Base-by-base conservation (phyloP, 2,797 vertebrate species). In the Melanotaenia pygmaea region DNA sequence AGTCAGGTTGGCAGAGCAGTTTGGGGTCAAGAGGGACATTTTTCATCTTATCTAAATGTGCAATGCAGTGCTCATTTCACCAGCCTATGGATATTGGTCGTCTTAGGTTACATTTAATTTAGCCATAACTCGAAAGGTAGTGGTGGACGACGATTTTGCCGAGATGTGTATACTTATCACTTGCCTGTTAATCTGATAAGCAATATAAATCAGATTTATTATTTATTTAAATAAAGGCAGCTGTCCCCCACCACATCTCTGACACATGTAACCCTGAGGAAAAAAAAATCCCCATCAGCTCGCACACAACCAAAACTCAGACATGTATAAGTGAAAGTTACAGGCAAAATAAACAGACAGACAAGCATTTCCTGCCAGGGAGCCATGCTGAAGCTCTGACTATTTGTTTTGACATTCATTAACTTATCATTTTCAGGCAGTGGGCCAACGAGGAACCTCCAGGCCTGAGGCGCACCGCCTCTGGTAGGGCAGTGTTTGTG, bases 391-490 rank as follows among this genome's bases (percentile, higher is more conserved):
- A 72, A 80, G 79, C 81, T 69, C 80, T 20, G 68, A 62, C 74
- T 85, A 67, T 93, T 92, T 92, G 87, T 92, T 93, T 91, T 90
- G 82, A 91, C 72, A 77, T 83, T 80, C 84, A 88, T 92, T 88
- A 92, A 86, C 81, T 84, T 86, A 89, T 89, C 65, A 72, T 88
- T 83, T 81, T 83, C 77, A 90, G 80, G 76, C 86, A 58, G 73
- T 13, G 14, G 54, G 77, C 59, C 67, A 71, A 79, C 78, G 64
- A 84, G 63, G 70, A 86, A 65, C 69, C 75, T 74, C 74, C 24
- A 54, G 70, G 72, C 64, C 61, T 51, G 67, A 79, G 82, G 78
- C 77, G 68, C 62, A 30, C 76, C 14, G 57, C 57, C 78, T 82
- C 59, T 6, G 32, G 58, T 32, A 9, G 67, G 71, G 47, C 70